Percentiles rank a stretch among this genome's conserved stretches.
These are phyloP conservation scores for Leptosomus discolor DNA, from an alignment of 2,113 vertebrate species.

Conservation along the genomic window DNA sequence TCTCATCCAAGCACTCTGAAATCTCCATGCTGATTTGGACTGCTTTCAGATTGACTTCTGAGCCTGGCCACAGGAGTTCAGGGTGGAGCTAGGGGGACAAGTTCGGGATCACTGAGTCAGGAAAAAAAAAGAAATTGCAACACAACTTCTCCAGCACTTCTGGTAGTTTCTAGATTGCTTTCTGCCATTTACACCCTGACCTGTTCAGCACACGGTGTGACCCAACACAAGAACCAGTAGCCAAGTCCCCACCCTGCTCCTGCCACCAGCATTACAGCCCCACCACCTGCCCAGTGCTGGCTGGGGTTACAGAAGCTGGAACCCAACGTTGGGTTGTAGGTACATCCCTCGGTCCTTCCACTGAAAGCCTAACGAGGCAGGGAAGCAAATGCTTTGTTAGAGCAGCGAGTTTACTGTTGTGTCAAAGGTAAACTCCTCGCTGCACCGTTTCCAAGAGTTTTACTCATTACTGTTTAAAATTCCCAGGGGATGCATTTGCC, in stretches of 20 bases:
- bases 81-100: background rate
- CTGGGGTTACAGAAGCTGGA: background rate
- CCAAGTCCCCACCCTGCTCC: background rate
- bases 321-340: background rate
- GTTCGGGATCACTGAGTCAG: background rate
- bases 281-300: rapidly evolving
- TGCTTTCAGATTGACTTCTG: background rate
- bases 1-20: background rate
- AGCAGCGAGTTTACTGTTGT: background rate
- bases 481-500: background rate
- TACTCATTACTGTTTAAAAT: background rate
- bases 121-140: background rate
- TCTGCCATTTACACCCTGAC: background rate
- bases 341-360: background rate
- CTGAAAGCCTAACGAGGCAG: background rate
- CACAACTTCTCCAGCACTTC: background rate
- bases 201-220: background rate
- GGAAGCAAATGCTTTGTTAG: background rate
- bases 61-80: background rate
- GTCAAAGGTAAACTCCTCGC: background rate
- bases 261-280: background rate
- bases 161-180: background rate
- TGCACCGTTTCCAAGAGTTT: background rate
- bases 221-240: background rate
- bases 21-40: background rate